Evolutionary conservation across 1,140 invertebrate species (phyloP).

Genomic region (Aphis gossypii): DNA sequence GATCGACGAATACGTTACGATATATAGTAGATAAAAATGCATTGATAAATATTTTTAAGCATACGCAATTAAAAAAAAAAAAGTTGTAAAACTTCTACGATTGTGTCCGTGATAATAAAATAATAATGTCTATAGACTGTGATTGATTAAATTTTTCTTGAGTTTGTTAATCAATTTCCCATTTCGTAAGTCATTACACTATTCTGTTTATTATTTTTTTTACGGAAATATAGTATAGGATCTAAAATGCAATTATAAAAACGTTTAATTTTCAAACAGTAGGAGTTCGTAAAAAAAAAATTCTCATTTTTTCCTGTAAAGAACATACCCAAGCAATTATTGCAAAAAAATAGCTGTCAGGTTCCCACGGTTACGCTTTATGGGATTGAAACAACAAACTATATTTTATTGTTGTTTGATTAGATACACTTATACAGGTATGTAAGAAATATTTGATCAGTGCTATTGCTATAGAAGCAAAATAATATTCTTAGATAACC

Average conservation of each 20-base stretch:
- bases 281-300: not conserved
- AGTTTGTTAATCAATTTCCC: not conserved
- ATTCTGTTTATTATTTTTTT: not conserved
- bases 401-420: conserved; percentile 30
- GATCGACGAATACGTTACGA: not conserved
- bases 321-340: not conserved
- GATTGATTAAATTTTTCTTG: not conserved
- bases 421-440: not conserved
- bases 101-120: not conserved
- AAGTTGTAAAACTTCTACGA: not conserved
- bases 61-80: not conserved
- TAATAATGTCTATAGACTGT: not conserved
- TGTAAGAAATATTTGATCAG: not conserved
- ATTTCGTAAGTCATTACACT: no score
- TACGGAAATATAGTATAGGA: not conserved
- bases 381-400: not conserved
- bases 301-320: not conserved
- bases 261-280: not conserved
- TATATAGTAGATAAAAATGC: not conserved
- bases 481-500: not conserved
- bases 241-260: not conserved
- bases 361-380: not conserved
- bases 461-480: not conserved
- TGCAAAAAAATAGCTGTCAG: not conserved
- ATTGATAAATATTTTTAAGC: not conserved